phyloP scores from a whole-genome alignment of 2,888 invertebrate species.

The Ichneumoninae sp. region DNA sequence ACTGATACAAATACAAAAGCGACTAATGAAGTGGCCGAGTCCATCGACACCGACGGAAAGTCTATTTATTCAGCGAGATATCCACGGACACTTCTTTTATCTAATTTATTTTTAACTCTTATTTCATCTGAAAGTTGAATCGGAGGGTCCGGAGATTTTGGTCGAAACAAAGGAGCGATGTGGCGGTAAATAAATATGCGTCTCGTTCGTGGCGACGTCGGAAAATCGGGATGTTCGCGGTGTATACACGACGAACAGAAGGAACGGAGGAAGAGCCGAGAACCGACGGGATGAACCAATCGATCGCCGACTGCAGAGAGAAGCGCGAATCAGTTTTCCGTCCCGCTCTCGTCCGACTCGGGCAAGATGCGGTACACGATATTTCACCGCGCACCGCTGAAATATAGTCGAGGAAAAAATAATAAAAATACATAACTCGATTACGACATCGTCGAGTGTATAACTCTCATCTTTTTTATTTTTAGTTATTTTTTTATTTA shows the following conservation, averaged over 20 bases:
- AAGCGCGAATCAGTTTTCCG: conserved; percentile 43
- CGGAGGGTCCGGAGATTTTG: conserved; percentile 6
- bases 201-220: neutral
- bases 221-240: neutral
- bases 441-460: conserved; percentile 72
- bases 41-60: neutral
- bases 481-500: too few relatives aligned
- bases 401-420: conserved; percentile 19
- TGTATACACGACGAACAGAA: conserved; percentile 3
- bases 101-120: neutral
- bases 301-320: conserved; percentile 35
- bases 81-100: neutral
- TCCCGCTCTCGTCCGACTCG: conserved; percentile 38
- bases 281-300: conserved; percentile 47
- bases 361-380: conserved; percentile 7
- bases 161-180: conserved; percentile 27
- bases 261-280: conserved; percentile 12
- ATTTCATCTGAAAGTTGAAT: conserved; percentile 13
- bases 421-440: conserved; percentile 68
- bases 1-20: conserved; percentile 1
- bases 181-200: conserved; percentile 37
- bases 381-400: conserved; percentile 4
- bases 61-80: conserved; percentile 25
- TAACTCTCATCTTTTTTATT: conserved; percentile 63
- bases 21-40: neutral